Evolutionary conservation across 1,140 invertebrate species (phyloP), one percentile per base, ranked within the genome.

Genomic region (Bathynomus jamesi): DNA sequence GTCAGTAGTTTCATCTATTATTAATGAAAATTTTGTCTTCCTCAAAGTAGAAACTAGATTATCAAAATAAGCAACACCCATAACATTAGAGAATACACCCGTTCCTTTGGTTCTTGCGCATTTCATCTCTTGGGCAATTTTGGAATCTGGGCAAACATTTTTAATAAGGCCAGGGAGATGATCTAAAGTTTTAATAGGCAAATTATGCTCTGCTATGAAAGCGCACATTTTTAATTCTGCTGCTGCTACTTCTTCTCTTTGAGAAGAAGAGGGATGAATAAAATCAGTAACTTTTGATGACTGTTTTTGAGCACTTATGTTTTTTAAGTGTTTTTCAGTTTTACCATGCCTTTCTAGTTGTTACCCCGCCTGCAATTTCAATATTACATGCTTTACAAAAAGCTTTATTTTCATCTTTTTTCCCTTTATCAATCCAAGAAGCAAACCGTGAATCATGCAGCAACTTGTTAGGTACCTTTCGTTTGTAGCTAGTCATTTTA

Each of bases 101-200:
- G 72, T 40, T 13, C 65, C 61, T 73, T 74, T 76, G 21, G 67
- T 76, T 66, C 71, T 66, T 40, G n/a, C 65, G 67, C 70, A 73
- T 74, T 73, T 73, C 24, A 76, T 28, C 21, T 46, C 66, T 64
- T n/a, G n/a, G n/a, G n/a, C n/a, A n/a, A n/a, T n/a, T n/a, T 63
- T n/a, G n/a, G n/a, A n/a, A n/a, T n/a, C n/a, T n/a, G n/a, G n/a
- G n/a, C n/a, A n/a, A n/a, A n/a, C n/a, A 63, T n/a, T n/a, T n/a
- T n/a, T n/a, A n/a, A n/a, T 31, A 5, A 74, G 32, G 31, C 29
- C 28, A 30, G 60, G 70, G 1, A 69, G 28, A 40, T 69, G 46
- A 62, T 73, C 74, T 64, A 72, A 61, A 65, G 63, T 31, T 7
- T 61, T 46, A 0, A 76, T 46, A 5, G 67, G 46, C 32, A 74